Evolutionary conservation across 2,888 invertebrate genomes (phyloP).

Genomic region (Leucania comma): DNA sequence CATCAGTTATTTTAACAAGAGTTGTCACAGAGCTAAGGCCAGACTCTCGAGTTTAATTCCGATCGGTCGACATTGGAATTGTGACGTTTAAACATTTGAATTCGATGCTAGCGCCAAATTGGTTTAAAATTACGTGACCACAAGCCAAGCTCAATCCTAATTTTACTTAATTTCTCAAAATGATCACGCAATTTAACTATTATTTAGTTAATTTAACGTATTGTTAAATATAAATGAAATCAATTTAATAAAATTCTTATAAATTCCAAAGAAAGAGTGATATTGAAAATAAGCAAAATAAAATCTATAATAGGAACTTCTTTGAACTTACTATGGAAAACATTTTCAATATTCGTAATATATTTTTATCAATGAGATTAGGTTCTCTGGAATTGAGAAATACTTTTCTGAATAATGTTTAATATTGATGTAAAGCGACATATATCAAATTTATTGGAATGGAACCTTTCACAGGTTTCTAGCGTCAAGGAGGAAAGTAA

Average conservation of each 20-base stretch:
- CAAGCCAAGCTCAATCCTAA: too few relatives aligned
- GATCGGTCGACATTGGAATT: too few relatives aligned
- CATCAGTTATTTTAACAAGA: too few relatives aligned
- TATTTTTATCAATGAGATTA: constrained; percentile 17
- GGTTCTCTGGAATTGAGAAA: constrained; percentile 14
- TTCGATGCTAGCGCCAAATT: too few relatives aligned
- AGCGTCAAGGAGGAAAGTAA: neutral
- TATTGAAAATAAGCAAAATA: neutral
- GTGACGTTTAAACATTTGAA: too few relatives aligned
- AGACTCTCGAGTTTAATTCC: too few relatives aligned
- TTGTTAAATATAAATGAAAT: too few relatives aligned
- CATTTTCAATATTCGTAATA: constrained; percentile 3
- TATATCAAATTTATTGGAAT: constrained; percentile 6
- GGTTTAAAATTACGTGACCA: too few relatives aligned
- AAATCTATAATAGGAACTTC: neutral
- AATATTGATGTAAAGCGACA: constrained; percentile 1
- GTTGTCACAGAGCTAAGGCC: too few relatives aligned
- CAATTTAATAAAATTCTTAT: neutral
- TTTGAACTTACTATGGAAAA: neutral
- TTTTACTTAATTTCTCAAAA: too few relatives aligned
- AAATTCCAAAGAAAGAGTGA: neutral
- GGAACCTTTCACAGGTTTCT: neutral
- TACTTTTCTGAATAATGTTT: constrained; percentile 4
- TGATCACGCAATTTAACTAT: too few relatives aligned
- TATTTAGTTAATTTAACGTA: too few relatives aligned